Evolutionary conservation across 2,113 vertebrate genomes (phyloP).

Genomic region (Delphinapterus leucas): DNA sequence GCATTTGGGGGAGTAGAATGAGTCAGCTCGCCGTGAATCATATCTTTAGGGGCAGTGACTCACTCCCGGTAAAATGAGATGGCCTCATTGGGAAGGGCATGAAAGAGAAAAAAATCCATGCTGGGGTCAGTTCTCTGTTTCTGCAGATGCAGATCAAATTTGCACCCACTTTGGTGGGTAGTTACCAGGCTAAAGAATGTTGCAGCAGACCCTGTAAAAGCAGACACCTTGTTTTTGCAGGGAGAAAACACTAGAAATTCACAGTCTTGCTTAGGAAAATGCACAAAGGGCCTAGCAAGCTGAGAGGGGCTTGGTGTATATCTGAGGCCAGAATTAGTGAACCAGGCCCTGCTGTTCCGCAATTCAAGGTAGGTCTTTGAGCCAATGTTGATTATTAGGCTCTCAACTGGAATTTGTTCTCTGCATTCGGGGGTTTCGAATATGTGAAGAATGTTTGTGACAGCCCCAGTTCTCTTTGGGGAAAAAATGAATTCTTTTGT

Average conservation of each 20-base stretch:
- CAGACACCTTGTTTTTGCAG: background rate
- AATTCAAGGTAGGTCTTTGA: background rate
- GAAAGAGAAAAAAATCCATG: conserved; percentile 38
- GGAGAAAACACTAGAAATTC: background rate
- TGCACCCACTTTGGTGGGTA: background rate
- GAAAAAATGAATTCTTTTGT: background rate
- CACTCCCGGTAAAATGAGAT: conserved; percentile 38
- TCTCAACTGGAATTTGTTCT: background rate
- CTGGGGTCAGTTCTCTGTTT: background rate
- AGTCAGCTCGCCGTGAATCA: conserved; percentile 67
- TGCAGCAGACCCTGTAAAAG: background rate
- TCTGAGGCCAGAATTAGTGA: background rate
- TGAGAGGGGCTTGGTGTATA: background rate
- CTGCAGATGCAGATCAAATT: conserved; percentile 37
- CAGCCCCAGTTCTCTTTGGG: background rate
- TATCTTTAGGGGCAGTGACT: conserved; percentile 66
- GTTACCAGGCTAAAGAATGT: background rate
- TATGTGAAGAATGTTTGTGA: background rate
- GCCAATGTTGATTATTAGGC: background rate
- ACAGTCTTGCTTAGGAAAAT: background rate
- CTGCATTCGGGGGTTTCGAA: background rate
- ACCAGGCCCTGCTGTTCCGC: background rate
- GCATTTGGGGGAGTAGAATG: conserved; percentile 54
- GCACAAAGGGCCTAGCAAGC: background rate
- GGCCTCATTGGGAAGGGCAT: conserved; percentile 38